These are phyloP conservation scores for Oikopleura vanhoeffeni DNA, from an alignment of 23 tunicate genomes.

Conservation along the genomic window DNA sequence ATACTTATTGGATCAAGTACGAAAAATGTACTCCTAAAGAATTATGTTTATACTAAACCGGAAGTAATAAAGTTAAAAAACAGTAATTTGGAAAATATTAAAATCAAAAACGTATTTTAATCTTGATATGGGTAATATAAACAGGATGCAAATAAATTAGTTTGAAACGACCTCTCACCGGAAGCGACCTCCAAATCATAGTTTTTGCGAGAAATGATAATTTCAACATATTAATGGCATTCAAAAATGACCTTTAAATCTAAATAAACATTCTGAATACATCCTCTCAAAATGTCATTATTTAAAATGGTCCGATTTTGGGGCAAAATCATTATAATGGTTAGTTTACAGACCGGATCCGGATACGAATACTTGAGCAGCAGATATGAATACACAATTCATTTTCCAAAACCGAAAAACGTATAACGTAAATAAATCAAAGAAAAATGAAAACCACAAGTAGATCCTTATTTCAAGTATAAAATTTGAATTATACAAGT, in stretches of 20 bases:
- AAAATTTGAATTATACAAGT: no score
- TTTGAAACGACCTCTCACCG: not conserved
- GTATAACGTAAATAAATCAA: no score
- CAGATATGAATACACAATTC: no score
- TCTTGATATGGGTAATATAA: not conserved
- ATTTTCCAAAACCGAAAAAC: no score
- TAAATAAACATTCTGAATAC: not conserved
- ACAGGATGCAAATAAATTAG: not conserved
- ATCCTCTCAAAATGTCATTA: not conserved
- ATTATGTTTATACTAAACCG: not conserved
- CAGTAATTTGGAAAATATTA: not conserved
- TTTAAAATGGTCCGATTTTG: not conserved
- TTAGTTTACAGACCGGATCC: not conserved
- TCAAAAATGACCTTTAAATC: not conserved
- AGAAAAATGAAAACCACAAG: no score
- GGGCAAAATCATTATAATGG: not conserved
- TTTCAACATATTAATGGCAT: not conserved
- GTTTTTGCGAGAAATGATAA: not conserved
- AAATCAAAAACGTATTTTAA: not conserved
- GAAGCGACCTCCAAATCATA: not conserved
- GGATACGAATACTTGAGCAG: not conserved
- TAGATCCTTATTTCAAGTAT: no score
- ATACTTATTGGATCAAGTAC: no score
- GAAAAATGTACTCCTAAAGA: no score
- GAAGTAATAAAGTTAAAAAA: not conserved